Evolutionary conservation across 2,888 invertebrate genomes (phyloP).

Genomic region (Micoletzkya japonica): DNA sequence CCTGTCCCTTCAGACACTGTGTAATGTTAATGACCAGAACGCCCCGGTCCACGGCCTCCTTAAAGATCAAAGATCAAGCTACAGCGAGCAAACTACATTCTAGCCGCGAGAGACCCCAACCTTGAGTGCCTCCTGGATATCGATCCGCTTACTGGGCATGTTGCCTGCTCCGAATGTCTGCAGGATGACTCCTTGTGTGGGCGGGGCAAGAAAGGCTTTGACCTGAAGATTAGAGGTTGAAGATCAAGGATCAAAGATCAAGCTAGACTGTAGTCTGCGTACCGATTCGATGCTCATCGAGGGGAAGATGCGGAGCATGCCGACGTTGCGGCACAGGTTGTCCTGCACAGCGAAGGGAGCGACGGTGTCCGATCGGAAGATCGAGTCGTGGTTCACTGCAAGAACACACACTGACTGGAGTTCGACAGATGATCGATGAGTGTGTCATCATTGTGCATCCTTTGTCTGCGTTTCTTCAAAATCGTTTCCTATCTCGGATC

Average conservation of each 20-base stretch:
- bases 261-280: not conserved
- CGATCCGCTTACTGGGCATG: conserved; percentile 81
- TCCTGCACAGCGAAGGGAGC: conserved; percentile 73
- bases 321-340: conserved; percentile 81
- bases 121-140: conserved; percentile 74
- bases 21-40: conserved; percentile 88
- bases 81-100: not conserved
- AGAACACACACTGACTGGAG: conserved; percentile 36
- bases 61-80: not conserved
- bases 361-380: conserved; percentile 73
- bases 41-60: conserved; percentile 69
- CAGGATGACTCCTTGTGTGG: conserved; percentile 81
- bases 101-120: no score
- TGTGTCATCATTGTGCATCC: no score
- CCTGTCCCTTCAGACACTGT: conserved; percentile 83
- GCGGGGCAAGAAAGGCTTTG: conserved; percentile 71
- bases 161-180: conserved; percentile 93
- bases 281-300: conserved; percentile 81
- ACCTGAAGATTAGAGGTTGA: conserved; percentile 62
- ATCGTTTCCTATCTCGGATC: no score
- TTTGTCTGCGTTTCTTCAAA: no score
- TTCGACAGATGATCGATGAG: conserved; percentile 5
- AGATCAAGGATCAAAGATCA: not conserved
- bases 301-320: conserved; percentile 84
- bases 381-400: conserved; percentile 72